Evolutionary conservation across 2,888 invertebrate species (phyloP), one percentile per base, ranked within the genome.

Genomic region (Lottia scabra): DNA sequence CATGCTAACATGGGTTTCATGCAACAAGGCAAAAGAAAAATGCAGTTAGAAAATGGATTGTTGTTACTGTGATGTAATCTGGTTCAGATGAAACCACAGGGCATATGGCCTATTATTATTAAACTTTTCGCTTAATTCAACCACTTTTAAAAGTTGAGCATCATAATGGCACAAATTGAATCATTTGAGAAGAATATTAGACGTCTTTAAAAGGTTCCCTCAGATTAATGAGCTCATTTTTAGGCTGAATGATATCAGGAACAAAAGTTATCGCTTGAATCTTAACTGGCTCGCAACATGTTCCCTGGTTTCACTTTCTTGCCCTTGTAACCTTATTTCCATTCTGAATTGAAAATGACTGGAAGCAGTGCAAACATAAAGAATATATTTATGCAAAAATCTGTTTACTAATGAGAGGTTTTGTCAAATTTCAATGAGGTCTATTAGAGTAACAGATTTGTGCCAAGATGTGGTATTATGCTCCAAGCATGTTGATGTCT

Each of bases 11-110:
- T 38, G 38, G 38, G 38, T 23, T 56, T 56, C 56, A 56, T 56
- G 56, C 56, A 19, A 56, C 12, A 23, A 56, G 23, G 19, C 23
- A 23, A 10, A 56, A 56, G 56, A 56, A 23, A 23, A 56, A 56
- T 56, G 56, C 19, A 23, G 19, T 56, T 56, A 65, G 43, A 15
- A 63, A 12, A 43, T 38, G 38, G 23, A 38, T 66, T 46, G 26
- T n/a, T 46, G 23, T 45, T 43, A 19, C 64, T 10, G 45, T 66
- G 71, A 63, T 67, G 66, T 71, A 27, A 48, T 16, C 67, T 67
- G 30, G 30, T 56, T 67, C 63, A 26, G n/a, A 16, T 67, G 70
- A 27, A 70, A 73, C 73, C 73, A 73, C 73, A 73, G 66, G 73
- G 67, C 73, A 73, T 73, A 70, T 73, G 73, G 70, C 73, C 10